phyloP scores from a whole-genome alignment of 2,888 invertebrate genomes.

The Oligia latruncula region DNA sequence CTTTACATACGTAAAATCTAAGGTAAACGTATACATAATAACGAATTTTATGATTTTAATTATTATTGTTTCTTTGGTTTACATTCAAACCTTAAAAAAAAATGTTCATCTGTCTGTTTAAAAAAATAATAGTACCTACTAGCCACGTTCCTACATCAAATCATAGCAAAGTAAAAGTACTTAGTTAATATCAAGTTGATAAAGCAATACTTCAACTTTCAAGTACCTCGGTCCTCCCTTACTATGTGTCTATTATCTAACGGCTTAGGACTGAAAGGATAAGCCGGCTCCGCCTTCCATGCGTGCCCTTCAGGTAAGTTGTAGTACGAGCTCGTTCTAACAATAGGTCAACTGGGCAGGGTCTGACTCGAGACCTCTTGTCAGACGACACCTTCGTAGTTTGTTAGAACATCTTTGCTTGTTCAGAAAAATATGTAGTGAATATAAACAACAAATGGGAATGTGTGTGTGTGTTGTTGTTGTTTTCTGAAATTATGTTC shows the following conservation, averaged over 20 bases:
- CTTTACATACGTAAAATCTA: not conserved
- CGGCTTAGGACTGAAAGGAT: constrained; percentile 43
- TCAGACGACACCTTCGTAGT: not conserved
- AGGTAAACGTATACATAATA: not conserved
- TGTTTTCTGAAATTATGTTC: not conserved
- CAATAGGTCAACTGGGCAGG: constrained; percentile 29
- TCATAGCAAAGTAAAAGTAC: too few relatives aligned
- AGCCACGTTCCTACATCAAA: not conserved
- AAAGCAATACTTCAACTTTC: constrained; percentile 29
- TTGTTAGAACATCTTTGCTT: not conserved
- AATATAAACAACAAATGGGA: not conserved
- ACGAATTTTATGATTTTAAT: not conserved
- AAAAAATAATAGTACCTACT: not conserved
- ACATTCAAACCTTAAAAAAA: not conserved
- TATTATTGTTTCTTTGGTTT: not conserved
- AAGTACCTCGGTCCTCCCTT: constrained; percentile 5
- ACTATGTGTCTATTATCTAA: constrained; percentile 46
- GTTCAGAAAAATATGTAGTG: not conserved
- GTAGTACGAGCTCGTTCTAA: constrained; percentile 12
- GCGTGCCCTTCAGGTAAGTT: constrained; percentile 16
- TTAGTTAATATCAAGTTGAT: constrained; percentile 18
- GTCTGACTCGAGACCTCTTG: constrained; percentile 7
- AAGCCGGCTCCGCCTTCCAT: constrained; percentile 24
- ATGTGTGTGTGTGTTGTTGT: not conserved
- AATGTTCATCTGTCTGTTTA: not conserved